Conservation (phyloP, 2,888 invertebrate species). For the Diaphora mendica region DNA sequence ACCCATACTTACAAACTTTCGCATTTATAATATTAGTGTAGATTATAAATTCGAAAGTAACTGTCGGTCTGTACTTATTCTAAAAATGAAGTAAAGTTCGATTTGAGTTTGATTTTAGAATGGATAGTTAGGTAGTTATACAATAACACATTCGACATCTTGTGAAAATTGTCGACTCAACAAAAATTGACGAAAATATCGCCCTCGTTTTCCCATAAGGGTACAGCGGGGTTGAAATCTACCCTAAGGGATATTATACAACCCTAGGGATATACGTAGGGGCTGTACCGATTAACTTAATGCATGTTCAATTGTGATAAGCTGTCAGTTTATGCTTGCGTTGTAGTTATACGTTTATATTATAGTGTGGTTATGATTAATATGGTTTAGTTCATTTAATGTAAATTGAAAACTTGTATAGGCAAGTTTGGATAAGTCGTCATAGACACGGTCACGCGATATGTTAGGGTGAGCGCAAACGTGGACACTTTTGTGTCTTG, state of each 20-base stretch:
- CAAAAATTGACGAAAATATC: constrained; percentile 20
- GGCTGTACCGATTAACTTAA: constrained; percentile 65
- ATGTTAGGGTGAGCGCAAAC: too few species aligned
- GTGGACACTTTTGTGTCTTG: too few species aligned
- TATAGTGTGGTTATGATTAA: neutral
- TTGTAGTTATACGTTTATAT: neutral
- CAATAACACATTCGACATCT: neutral
- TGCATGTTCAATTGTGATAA: constrained; percentile 63
- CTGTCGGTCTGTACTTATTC: too few species aligned
- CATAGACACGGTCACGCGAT: too few species aligned
- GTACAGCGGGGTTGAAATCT: constrained; percentile 31
- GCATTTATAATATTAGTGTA: too few species aligned
- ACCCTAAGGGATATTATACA: constrained; percentile 36
- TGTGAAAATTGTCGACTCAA: constrained; percentile 8
- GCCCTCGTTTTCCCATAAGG: constrained; percentile 24
- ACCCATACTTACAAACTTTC: too few species aligned
- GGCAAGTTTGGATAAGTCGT: too few species aligned
- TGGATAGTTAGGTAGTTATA: neutral
- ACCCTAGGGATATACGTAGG: constrained; percentile 35
- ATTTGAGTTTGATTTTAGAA: too few species aligned
- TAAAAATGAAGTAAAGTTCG: too few species aligned
- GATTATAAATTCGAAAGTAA: too few species aligned
- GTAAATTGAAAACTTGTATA: too few species aligned
- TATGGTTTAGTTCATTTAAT: too few species aligned
- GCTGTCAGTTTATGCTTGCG: constrained; percentile 19